Percentiles rank a stretch among this genome's conserved stretches.
These are phyloP conservation scores for Erannis defoliaria DNA, from an alignment of 2,888 invertebrate species.

Conservation along the genomic window DNA sequence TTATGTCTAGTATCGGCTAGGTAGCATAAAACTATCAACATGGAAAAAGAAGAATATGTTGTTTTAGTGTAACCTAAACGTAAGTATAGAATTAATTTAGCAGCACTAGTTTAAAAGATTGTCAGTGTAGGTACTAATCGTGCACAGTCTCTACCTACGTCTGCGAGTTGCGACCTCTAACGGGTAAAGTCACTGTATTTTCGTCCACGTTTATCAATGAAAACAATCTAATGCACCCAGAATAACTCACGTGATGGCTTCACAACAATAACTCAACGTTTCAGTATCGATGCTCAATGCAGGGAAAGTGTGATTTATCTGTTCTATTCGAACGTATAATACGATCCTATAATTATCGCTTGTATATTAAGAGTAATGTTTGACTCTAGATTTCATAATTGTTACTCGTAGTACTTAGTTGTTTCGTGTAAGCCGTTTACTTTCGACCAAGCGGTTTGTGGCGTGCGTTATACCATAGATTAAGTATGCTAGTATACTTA, in stretches of 20 bases:
- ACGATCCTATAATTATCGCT: slow-evolving; percentile 38
- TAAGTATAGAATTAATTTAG: background rate
- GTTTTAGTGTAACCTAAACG: background rate
- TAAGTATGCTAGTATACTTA: slow-evolving; percentile 38
- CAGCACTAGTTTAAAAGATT: too few species aligned
- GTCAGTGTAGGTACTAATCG: background rate
- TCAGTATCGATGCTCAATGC: slow-evolving; percentile 22
- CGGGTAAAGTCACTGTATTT: slow-evolving; percentile 39
- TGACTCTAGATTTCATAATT: slow-evolving; percentile 47
- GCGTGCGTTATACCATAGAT: too few species aligned
- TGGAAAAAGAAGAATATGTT: background rate
- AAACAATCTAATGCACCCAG: slow-evolving; percentile 37
- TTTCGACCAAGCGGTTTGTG: too few species aligned
- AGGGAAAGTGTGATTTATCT: slow-evolving; percentile 40
- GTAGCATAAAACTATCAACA: slow-evolving; percentile 1
- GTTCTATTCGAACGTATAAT: slow-evolving; percentile 44
- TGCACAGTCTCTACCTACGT: slow-evolving; percentile 4
- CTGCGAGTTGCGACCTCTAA: slow-evolving; percentile 35
- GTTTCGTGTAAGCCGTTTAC: slow-evolving; percentile 6
- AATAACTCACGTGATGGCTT: slow-evolving; percentile 41
- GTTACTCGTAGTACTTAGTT: background rate
- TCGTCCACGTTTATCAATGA: slow-evolving; percentile 42
- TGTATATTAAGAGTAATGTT: slow-evolving; percentile 44
- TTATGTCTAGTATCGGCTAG: slow-evolving; percentile 6
- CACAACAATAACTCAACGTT: slow-evolving; percentile 41